Percentiles rank a stretch among this genome's conserved stretches.
These are phyloP conservation scores for Notodonta dromedarius DNA, from an alignment of 2,888 invertebrate species.

Conservation along the genomic window DNA sequence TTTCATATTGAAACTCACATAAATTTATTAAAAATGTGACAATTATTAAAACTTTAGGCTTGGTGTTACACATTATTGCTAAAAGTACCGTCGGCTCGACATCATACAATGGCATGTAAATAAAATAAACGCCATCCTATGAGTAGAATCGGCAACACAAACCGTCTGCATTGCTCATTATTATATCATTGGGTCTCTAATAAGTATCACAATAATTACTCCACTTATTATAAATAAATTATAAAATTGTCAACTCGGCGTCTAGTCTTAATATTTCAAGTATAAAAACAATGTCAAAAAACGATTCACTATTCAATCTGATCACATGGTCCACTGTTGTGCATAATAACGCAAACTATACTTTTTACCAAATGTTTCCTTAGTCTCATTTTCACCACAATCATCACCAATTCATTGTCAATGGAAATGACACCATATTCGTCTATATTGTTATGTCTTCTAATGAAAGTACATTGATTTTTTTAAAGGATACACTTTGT, in stretches of 20 bases:
- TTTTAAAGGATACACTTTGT: slow-evolving; percentile 64
- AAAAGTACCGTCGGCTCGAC: slow-evolving; percentile 43
- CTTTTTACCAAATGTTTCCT: slow-evolving; percentile 65
- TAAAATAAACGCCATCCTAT: slow-evolving; percentile 62
- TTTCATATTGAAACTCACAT: slow-evolving; percentile 74
- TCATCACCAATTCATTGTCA: slow-evolving; percentile 76
- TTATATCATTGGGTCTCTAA: slow-evolving; percentile 60
- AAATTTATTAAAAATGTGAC: slow-evolving; percentile 74
- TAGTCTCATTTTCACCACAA: slow-evolving; percentile 73
- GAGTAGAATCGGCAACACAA: slow-evolving; percentile 60
- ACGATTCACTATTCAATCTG: slow-evolving; percentile 77
- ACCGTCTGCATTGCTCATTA: slow-evolving; percentile 57
- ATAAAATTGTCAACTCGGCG: slow-evolving; percentile 79
- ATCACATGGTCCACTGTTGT: slow-evolving; percentile 80
- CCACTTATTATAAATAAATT: slow-evolving; percentile 83
- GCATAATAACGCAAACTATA: slow-evolving; percentile 76
- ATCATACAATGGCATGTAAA: slow-evolving; percentile 52
- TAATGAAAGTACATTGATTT: slow-evolving; percentile 74
- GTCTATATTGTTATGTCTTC: slow-evolving; percentile 68
- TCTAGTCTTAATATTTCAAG: slow-evolving; percentile 71
- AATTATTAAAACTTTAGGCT: slow-evolving; percentile 69
- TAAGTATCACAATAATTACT: slow-evolving; percentile 80
- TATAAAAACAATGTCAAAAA: slow-evolving; percentile 78
- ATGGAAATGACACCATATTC: slow-evolving; percentile 66
- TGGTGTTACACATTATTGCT: slow-evolving; percentile 67